Conservation (phyloP, 2,797 vertebrate species). For the Alauda arvensis region DNA sequence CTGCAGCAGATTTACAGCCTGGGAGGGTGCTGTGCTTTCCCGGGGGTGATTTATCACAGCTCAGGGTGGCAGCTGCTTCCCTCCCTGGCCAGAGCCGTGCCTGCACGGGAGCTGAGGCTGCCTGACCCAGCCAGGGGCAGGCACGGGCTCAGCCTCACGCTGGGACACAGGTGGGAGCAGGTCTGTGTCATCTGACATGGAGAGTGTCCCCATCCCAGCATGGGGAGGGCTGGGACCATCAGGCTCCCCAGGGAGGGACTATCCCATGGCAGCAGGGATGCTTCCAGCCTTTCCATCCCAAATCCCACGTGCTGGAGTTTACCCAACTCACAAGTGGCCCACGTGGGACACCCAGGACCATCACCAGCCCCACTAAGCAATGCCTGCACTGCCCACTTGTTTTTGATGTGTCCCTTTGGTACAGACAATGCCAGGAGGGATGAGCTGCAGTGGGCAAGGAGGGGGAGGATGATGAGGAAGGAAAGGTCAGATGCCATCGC, state of each 20-base stretch:
- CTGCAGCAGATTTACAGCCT: background rate
- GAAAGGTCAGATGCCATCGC: background rate
- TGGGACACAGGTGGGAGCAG: background rate
- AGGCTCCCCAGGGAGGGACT: background rate
- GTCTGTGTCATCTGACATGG: background rate
- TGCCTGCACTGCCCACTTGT: background rate
- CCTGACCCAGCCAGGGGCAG: accelerated
- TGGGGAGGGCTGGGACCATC: background rate
- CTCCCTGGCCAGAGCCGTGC: background rate
- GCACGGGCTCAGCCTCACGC: background rate
- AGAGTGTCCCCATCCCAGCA: background rate
- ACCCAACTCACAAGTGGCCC: background rate
- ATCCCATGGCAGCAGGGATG: background rate
- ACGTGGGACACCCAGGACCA: accelerated
- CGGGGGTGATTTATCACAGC: background rate
- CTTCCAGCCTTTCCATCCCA: background rate
- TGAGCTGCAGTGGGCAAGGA: background rate
- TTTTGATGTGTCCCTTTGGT: background rate
- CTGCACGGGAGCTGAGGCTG: accelerated
- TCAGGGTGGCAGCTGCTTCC: background rate
- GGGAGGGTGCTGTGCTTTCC: background rate
- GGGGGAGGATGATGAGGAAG: background rate
- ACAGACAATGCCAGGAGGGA: background rate
- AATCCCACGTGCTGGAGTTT: background rate
- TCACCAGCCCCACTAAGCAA: background rate